Percentiles rank a stretch among this genome's conserved stretches.
phyloP scores from a whole-genome alignment of 2,888 invertebrate species.

The Nebria brevicollis region DNA sequence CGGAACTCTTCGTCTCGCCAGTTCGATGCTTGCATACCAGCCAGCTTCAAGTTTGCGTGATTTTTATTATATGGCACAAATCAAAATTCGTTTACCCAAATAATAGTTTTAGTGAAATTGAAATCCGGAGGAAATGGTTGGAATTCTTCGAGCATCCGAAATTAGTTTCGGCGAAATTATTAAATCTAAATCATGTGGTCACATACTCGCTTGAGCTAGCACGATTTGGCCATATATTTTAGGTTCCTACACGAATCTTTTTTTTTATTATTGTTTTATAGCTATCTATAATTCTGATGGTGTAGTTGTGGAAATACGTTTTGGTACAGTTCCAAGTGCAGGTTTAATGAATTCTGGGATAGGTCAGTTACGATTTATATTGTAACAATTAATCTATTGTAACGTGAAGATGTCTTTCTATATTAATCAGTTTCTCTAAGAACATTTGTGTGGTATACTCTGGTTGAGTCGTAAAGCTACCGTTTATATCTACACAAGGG shows the following conservation, averaged over 20 bases:
- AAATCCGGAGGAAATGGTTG: not conserved
- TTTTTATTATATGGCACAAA: not conserved
- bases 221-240: not conserved
- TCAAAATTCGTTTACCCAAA: not conserved
- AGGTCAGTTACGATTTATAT: not conserved
- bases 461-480: too few species aligned
- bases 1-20: not conserved
- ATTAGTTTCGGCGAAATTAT: not conserved
- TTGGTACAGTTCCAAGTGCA: not conserved
- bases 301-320: not conserved
- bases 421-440: too few species aligned
- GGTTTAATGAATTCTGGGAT: not conserved
- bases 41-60: not conserved
- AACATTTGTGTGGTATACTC: too few species aligned
- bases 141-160: not conserved
- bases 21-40: too few species aligned
- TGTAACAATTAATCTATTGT: too few species aligned
- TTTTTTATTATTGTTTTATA: not conserved
- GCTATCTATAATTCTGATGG: not conserved
- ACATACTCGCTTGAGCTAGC: not conserved
- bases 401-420: too few species aligned
- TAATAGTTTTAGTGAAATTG: not conserved
- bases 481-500: too few species aligned
- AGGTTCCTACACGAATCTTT: not conserved
- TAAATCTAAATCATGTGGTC: constrained; percentile 1